Evolutionary conservation across 2,113 vertebrate species (phyloP), one percentile per base, ranked within the genome.

Genomic region (Callionymus lyra): DNA sequence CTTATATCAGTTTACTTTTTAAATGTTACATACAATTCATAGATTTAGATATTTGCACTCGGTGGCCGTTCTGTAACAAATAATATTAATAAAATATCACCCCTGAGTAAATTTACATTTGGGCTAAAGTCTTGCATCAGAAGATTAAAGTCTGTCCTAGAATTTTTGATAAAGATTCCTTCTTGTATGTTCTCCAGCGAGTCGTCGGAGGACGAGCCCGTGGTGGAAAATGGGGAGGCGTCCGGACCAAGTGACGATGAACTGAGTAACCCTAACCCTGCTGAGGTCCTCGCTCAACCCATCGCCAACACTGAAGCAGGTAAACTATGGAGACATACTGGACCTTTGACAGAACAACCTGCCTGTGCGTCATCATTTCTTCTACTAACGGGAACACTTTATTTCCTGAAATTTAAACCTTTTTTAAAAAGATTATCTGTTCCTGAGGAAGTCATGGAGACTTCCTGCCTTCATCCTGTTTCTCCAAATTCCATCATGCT

Each of bases 191-290:
- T 37, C 52, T 17, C 10, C 48, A 85, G 86, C 38, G 84, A 85
- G 50, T 86, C 84, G 16, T 84, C 81, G 13, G 84, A 76, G 65
- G 82, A 86, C 48, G 84, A 85, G 61, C 65, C 66, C 1, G 3
- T 76, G 2, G 68, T 67, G 49, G 77, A 82, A 39, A 62, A n/a
- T 17, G 81, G 84, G 27, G 77, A 78, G 10, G 79, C 80, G 39
- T 31, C 5, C 0, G 44, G 37, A 4, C 21, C 21, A 27, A 27
- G 21, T 27, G 21, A 27, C 8, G 21, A 27, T 27, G 21, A 27
- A 27, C 21, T 27, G 4, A 5, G 21, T 0, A 43, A 50, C 14
- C 27, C 6, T 4, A 33, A 45, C 14, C 44, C 62, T 15, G 45
- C 19, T 41, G 12, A 43, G 2, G 56, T 39, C 54, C 19, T 40